These are phyloP conservation scores for Isichthys henryi DNA, from an alignment of 2,113 vertebrate genomes.

Conservation along the genomic window DNA sequence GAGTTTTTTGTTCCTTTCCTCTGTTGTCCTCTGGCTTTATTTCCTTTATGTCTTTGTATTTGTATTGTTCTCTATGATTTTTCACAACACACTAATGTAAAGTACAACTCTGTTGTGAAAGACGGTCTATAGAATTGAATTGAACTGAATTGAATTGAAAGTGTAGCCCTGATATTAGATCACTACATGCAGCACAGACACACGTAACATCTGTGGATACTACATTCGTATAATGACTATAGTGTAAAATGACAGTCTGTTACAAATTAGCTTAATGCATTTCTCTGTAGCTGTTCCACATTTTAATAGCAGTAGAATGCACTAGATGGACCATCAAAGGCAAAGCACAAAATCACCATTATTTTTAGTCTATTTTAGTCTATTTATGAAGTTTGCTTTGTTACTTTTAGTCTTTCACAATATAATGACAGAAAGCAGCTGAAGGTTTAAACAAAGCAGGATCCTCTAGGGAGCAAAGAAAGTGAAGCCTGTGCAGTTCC, in stretches of 20 bases:
- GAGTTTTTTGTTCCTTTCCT: too few relatives aligned
- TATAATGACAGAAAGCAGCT: background rate
- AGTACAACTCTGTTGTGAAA: too few relatives aligned
- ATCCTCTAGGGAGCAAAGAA: background rate
- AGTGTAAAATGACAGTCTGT: background rate
- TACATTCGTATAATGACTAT: background rate
- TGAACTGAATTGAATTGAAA: background rate
- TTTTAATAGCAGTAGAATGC: background rate
- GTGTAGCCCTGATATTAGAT: background rate
- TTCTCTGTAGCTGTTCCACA: background rate
- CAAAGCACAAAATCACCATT: background rate
- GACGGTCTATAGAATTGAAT: too few relatives aligned
- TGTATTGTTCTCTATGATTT: too few relatives aligned
- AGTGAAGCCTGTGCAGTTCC: background rate
- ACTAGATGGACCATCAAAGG: background rate
- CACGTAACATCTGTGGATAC: background rate
- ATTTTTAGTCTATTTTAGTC: too few relatives aligned
- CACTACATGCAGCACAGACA: background rate
- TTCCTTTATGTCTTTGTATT: too few relatives aligned
- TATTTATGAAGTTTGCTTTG: too few relatives aligned
- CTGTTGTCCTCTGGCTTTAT: too few relatives aligned
- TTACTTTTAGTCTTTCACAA: background rate
- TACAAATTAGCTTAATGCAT: background rate
- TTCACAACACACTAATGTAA: too few relatives aligned
- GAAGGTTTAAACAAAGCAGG: background rate